A percentile compares a stretch with the other conserved stretches of the same genome.
Conservation (phyloP, 1,140 invertebrate species). For the Lordiphosa collinella region DNA sequence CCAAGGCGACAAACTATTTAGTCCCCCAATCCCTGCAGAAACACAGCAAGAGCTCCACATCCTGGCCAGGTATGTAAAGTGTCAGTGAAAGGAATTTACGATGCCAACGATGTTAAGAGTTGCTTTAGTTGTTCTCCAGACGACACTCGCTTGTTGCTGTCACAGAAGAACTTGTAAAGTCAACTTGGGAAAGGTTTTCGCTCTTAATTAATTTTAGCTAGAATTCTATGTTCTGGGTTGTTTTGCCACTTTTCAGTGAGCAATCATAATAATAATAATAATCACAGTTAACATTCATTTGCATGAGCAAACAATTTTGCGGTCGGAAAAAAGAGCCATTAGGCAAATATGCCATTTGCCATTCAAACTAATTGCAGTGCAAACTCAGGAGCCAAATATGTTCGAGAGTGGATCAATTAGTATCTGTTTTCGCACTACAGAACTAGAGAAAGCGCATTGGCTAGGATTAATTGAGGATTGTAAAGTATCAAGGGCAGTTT, state of each 20-base stretch:
- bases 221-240: background rate
- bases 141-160: conserved; percentile 8
- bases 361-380: conserved; percentile 29
- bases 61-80: conserved; percentile 1
- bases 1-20: conserved; percentile 32
- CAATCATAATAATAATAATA: conserved; percentile 18
- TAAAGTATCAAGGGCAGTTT: too few relatives aligned
- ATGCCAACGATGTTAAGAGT: conserved; percentile 6
- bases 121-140: conserved; percentile 1
- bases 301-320: conserved; percentile 7
- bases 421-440: too few relatives aligned
- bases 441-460: too few relatives aligned
- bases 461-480: too few relatives aligned
- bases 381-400: background rate
- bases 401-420: too few relatives aligned
- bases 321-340: conserved; percentile 5
- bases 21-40: conserved; percentile 2
- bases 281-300: conserved; percentile 4
- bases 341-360: conserved; percentile 15
- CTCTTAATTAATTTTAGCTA: background rate
- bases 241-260: background rate
- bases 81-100: background rate
- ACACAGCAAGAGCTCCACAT: background rate
- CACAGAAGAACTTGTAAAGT: background rate
- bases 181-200: background rate